Conservation (phyloP, 2,113 vertebrate species). For the Actenoides hombroni region DNA sequence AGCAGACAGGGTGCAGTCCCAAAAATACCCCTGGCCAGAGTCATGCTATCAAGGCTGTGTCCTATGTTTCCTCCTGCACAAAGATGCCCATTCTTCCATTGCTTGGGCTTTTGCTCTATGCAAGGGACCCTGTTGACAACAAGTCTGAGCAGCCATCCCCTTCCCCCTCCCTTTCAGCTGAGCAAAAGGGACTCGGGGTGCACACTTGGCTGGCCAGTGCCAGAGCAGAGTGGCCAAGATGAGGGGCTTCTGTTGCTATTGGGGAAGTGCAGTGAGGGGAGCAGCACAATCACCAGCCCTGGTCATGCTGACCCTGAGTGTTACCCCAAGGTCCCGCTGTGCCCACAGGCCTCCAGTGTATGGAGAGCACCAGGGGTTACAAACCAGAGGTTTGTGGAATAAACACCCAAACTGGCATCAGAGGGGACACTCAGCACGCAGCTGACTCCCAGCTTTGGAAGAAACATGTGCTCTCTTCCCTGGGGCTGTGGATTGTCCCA, state of each 20-base stretch:
- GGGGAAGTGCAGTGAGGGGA: background rate
- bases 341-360: background rate
- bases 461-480: background rate
- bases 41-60: fast-evolving
- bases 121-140: fast-evolving
- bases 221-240: background rate
- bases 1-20: background rate
- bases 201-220: fast-evolving
- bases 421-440: background rate
- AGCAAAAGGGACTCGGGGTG: background rate
- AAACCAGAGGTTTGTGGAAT: fast-evolving
- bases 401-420: background rate
- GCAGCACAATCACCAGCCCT: fast-evolving
- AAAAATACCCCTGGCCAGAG: fast-evolving
- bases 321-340: background rate
- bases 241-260: background rate
- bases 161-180: background rate
- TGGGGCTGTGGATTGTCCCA: background rate
- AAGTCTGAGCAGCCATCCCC: background rate
- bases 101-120: background rate
- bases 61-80: background rate
- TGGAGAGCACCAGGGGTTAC: fast-evolving
- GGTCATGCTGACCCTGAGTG: background rate
- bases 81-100: background rate
- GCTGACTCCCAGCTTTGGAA: background rate